Evolutionary conservation across 2,797 vertebrate genomes (phyloP).

Genomic region (Rhyacichthys aspro): DNA sequence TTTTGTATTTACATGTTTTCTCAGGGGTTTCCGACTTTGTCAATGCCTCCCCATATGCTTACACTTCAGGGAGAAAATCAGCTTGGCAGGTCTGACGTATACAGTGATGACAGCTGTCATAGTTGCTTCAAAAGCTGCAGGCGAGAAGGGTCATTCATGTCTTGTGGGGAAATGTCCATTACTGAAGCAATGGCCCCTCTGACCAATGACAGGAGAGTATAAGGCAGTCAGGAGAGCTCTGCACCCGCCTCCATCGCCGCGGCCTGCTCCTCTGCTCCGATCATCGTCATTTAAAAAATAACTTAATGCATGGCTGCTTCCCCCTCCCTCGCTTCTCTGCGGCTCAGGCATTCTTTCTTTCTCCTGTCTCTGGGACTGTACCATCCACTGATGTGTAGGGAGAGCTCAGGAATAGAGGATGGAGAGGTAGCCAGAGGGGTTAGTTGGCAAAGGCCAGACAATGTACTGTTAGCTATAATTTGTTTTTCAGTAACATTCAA

Average conservation of each 20-base stretch:
- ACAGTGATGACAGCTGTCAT: constrained; percentile 75
- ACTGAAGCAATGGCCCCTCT: constrained; percentile 28
- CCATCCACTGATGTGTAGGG: constrained; percentile 35
- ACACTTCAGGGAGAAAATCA: constrained; percentile 23
- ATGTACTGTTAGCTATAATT: constrained; percentile 64
- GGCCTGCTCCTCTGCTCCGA: constrained; percentile 53
- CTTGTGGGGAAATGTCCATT: constrained; percentile 41
- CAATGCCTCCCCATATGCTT: constrained; percentile 12
- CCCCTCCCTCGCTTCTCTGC: constrained; percentile 35
- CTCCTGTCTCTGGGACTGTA: constrained; percentile 42
- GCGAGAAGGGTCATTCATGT: constrained; percentile 40
- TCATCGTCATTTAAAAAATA: constrained; percentile 78
- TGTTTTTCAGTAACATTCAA: constrained; percentile 17
- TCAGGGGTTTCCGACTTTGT: not conserved
- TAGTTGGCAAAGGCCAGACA: constrained; percentile 34
- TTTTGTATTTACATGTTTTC: constrained; percentile 1
- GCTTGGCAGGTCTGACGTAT: constrained; percentile 59
- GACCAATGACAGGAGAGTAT: constrained; percentile 57
- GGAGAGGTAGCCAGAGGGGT: constrained; percentile 54
- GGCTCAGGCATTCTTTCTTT: constrained; percentile 38
- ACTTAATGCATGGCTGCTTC: constrained; percentile 69
- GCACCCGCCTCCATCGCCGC: constrained; percentile 48
- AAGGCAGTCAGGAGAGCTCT: constrained; percentile 59
- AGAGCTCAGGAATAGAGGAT: constrained; percentile 45
- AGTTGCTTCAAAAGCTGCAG: constrained; percentile 45